These are phyloP conservation scores for Branchinecta sandiegonensis DNA, from an alignment of 2,888 invertebrate species.

Conservation along the genomic window DNA sequence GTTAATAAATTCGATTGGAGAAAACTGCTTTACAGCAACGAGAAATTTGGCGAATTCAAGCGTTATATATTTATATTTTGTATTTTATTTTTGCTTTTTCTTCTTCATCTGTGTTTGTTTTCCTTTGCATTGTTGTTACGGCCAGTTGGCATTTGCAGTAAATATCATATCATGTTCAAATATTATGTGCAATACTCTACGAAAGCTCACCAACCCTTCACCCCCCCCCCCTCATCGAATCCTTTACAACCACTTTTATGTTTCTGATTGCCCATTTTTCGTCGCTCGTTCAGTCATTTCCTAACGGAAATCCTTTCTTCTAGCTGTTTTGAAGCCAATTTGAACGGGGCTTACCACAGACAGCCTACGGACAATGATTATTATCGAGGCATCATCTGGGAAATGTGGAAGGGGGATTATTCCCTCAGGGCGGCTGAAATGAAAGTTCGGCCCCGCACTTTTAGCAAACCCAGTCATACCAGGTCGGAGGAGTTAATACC, in stretches of 20 bases:
- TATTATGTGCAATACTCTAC: too few relatives aligned
- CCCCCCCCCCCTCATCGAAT: background rate
- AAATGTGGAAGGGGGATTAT: slow-evolving; percentile 44
- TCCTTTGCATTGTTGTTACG: too few relatives aligned
- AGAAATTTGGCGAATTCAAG: too few relatives aligned
- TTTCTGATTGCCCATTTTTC: slow-evolving; percentile 22
- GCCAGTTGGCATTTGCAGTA: too few relatives aligned
- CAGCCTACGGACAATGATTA: slow-evolving; percentile 37
- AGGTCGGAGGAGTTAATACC: slow-evolving; percentile 21
- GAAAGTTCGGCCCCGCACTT: slow-evolving; percentile 34
- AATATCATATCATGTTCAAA: too few relatives aligned
- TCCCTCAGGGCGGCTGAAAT: slow-evolving; percentile 41
- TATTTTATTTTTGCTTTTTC: too few relatives aligned
- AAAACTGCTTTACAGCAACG: too few relatives aligned
- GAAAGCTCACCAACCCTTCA: too few relatives aligned
- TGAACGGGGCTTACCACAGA: slow-evolving; percentile 41
- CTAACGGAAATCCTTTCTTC: slow-evolving; percentile 25
- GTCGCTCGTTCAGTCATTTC: slow-evolving; percentile 21
- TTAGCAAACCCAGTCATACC: slow-evolving; percentile 19
- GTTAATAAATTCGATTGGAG: too few relatives aligned
- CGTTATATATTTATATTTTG: too few relatives aligned
- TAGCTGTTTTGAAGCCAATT: slow-evolving; percentile 44
- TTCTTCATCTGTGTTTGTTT: too few relatives aligned
- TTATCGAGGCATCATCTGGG: slow-evolving; percentile 44
- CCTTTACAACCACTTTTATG: slow-evolving; percentile 19